Conservation (phyloP, 2,797 vertebrate species). For the Cynopterus sphinx region DNA sequence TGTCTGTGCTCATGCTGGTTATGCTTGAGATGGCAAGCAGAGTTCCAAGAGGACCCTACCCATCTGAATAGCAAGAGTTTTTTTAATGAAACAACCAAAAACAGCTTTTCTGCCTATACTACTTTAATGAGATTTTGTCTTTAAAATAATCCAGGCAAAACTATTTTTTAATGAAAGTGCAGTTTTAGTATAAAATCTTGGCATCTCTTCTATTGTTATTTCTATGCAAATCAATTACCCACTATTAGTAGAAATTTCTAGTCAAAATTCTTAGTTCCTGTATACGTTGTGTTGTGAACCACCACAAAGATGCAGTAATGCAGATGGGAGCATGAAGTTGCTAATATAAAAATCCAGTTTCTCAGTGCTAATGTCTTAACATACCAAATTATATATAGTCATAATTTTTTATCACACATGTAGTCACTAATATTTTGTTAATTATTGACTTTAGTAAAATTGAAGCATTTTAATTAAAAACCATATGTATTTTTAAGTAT, state of each 20-base stretch:
- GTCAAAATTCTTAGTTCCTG: slow-evolving; percentile 6
- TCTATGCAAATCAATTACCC: slow-evolving; percentile 12
- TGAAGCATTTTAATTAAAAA: slow-evolving; percentile 32
- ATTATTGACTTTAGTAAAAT: slow-evolving; percentile 31
- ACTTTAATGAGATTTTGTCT: background rate
- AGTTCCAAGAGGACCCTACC: background rate
- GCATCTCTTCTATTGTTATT: background rate
- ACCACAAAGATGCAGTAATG: background rate
- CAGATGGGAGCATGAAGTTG: background rate
- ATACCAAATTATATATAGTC: background rate
- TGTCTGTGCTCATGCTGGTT: background rate
- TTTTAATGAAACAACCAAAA: background rate
- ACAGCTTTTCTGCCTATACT: background rate
- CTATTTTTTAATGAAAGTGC: slow-evolving; percentile 3
- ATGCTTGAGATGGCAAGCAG: background rate
- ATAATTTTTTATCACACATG: background rate
- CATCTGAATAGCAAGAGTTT: background rate
- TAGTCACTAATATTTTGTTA: slow-evolving; percentile 46
- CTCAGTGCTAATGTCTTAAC: slow-evolving; percentile 7
- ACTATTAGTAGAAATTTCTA: slow-evolving; percentile 37
- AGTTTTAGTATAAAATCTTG: slow-evolving; percentile 7
- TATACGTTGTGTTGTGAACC: background rate
- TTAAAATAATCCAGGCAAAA: slow-evolving; percentile 20
- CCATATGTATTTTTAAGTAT: slow-evolving; percentile 32
- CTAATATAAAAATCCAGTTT: background rate